Evolutionary conservation across 23 tunicate species (phyloP).

Genomic region (Styela plicata): DNA sequence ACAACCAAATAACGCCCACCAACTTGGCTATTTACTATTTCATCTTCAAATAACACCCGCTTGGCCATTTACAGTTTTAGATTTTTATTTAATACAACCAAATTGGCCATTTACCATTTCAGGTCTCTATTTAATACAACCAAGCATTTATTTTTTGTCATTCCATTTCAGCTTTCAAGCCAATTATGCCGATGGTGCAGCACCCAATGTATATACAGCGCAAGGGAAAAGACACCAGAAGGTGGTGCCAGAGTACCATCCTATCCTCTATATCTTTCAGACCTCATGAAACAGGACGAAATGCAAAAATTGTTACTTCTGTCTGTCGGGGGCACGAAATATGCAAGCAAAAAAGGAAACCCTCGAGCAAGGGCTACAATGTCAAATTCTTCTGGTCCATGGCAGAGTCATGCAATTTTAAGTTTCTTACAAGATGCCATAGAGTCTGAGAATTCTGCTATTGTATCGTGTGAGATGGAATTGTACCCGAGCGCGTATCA

Average conservation of each 20-base stretch:
- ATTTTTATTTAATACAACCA: too few species aligned
- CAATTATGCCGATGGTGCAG: constrained; percentile 12
- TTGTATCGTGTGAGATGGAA: neutral
- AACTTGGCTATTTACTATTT: too few species aligned
- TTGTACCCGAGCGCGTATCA: neutral
- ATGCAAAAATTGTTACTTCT: neutral
- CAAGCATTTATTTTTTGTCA: too few species aligned
- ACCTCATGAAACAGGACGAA: neutral
- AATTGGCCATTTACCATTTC: too few species aligned
- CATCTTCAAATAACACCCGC: too few species aligned
- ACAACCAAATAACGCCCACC: too few species aligned
- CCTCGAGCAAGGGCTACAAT: neutral
- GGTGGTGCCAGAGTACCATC: neutral
- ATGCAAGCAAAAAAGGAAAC: neutral
- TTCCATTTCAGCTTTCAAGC: constrained; percentile 4
- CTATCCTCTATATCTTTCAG: neutral
- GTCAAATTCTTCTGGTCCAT: neutral
- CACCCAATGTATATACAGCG: neutral
- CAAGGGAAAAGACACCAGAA: neutral
- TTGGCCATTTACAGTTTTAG: too few species aligned
- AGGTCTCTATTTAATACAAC: too few species aligned
- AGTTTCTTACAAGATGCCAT: neutral
- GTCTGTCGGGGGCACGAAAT: neutral
- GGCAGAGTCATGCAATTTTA: neutral
- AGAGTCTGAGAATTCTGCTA: neutral